phyloP scores from a whole-genome alignment of 2,797 vertebrate species.

The Lates japonicus region DNA sequence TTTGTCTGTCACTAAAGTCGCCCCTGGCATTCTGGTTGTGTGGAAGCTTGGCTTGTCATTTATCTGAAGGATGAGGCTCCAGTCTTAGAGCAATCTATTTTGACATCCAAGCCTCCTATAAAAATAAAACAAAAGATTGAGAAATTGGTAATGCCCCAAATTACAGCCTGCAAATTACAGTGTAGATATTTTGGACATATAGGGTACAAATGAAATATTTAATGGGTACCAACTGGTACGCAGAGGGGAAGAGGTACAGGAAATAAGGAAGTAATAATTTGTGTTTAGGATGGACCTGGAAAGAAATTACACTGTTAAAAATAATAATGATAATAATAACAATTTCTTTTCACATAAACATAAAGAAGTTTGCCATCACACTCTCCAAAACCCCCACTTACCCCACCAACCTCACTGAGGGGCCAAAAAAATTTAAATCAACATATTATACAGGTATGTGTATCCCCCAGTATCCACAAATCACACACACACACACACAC shows the following conservation, averaged over 20 bases:
- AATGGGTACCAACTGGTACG: not conserved
- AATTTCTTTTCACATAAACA: too few species aligned
- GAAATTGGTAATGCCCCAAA: slow-evolving; percentile 2
- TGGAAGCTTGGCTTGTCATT: slow-evolving; percentile 33
- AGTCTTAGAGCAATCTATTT: not conserved
- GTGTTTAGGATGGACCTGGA: slow-evolving; percentile 10
- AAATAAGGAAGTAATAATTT: slow-evolving; percentile 13
- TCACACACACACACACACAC: too few species aligned
- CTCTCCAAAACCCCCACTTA: too few species aligned
- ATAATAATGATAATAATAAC: too few species aligned
- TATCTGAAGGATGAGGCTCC: slow-evolving; percentile 25
- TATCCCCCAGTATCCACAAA: too few species aligned
- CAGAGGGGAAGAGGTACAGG: not conserved
- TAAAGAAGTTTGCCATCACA: too few species aligned
- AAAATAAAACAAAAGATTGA: slow-evolving; percentile 3
- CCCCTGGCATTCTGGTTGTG: slow-evolving; percentile 29
- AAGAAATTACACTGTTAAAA: not conserved
- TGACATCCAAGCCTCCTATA: slow-evolving; percentile 21
- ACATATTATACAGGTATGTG: too few species aligned
- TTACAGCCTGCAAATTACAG: not conserved
- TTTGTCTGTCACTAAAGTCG: slow-evolving; percentile 42
- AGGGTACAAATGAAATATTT: slow-evolving; percentile 13
- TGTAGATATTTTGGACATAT: slow-evolving; percentile 1
- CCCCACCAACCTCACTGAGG: too few species aligned
- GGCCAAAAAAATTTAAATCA: too few species aligned